Evolutionary conservation across 2,888 invertebrate species (phyloP), one percentile per base, ranked within the genome.

Genomic region (Drosophila prostipennis): DNA sequence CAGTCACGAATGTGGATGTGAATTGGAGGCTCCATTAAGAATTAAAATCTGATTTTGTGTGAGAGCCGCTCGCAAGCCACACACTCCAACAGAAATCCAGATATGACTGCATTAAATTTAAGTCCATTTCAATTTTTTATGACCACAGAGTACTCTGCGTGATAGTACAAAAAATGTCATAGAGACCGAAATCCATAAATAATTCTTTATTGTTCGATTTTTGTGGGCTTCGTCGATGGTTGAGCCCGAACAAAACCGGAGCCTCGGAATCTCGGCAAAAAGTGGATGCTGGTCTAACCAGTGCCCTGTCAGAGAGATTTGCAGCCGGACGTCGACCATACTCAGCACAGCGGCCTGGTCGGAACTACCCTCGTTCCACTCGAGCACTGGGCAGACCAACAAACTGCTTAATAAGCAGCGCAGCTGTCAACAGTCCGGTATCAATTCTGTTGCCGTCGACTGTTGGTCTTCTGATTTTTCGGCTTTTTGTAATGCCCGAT

Each of bases 391-490:
- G 36, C 29, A n/a, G 34, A 13, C 52, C 19, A 14, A 36, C 68
- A 80, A 83, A 80, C 76, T 69, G 87, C 87, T 83, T 86, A 80
- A 86, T 86, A 86, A 83, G 80, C 87, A 83, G 29, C 83, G 67
- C 71, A 71, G 82, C 82, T 87, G 85, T 74, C 77, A 76, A 71
- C 74, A 69, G 55, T 43, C 72, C 57, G 64, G 57, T 72, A 70
- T 72, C 72, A 45, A 72, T 72, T 71, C 36, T 36, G 70, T 14
- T 51, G 26, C 13, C 54, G 48, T 49, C 52, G 48, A 63, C 65
- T 64, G n/a, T 65, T n/a, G 55, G 37, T 40, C 42, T 29, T 51
- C 57, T 51, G 45, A 19, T 34, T 60, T 43, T 45, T 19, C 11
- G 34, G 29, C 8, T 29, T 43, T 32, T 19, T 19, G 29, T 16